These are phyloP conservation scores for Pachypeltis micranthus DNA, from an alignment of 1,140 invertebrate species.

Conservation along the genomic window DNA sequence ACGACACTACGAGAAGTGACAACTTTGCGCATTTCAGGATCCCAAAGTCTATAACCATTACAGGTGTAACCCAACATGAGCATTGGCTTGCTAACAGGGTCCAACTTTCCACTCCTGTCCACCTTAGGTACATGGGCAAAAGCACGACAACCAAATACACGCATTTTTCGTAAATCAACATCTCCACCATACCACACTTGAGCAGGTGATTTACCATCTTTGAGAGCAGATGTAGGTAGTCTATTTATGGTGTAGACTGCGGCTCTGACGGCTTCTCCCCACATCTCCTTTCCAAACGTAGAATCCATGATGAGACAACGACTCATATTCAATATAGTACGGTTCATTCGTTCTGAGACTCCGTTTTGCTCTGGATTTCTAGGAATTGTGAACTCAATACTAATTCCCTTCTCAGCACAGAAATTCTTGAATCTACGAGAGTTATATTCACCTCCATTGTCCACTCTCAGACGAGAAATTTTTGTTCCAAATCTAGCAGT, in stretches of 20 bases:
- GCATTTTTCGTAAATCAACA: background rate
- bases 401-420: slow-evolving; percentile 30
- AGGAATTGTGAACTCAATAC: slow-evolving; percentile 28
- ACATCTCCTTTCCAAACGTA: slow-evolving; percentile 4
- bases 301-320: slow-evolving; percentile 11
- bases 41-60: background rate
- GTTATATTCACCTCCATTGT: slow-evolving; percentile 37
- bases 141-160: background rate
- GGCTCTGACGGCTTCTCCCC: slow-evolving; percentile 19
- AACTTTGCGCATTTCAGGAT: background rate
- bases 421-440: slow-evolving; percentile 31
- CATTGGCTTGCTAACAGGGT: background rate
- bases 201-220: background rate
- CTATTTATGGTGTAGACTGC: slow-evolving; percentile 20
- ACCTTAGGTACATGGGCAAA: background rate
- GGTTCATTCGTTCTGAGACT: slow-evolving; percentile 30
- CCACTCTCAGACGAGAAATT: slow-evolving; percentile 32
- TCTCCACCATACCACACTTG: background rate
- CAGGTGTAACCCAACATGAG: background rate
- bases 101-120: background rate
- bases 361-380: slow-evolving; percentile 35
- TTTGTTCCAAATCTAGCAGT: slow-evolving; percentile 30
- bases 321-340: slow-evolving; percentile 21
- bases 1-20: background rate
- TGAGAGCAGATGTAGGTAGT: background rate